phyloP scores from a whole-genome alignment of 2,113 vertebrate species.

The Hydrolagus affinis region DNA sequence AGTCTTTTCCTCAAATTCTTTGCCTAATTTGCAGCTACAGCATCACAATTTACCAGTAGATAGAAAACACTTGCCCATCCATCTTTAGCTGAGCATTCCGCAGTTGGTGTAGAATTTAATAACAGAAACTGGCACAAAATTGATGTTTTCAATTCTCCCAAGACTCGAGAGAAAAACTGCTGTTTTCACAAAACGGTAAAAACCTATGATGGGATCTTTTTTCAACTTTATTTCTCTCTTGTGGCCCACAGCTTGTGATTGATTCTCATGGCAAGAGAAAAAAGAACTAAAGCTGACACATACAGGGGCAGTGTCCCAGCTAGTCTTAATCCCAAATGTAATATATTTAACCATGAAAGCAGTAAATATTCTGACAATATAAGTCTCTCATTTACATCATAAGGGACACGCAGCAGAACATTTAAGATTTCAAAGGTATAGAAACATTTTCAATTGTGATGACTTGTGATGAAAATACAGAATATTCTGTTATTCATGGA shows the following conservation, averaged over 20 bases:
- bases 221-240: not conserved
- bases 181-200: not conserved
- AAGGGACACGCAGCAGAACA: not conserved
- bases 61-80: not conserved
- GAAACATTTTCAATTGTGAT: not conserved
- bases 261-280: not conserved
- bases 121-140: not conserved
- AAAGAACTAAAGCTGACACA: not conserved
- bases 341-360: not conserved
- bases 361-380: not conserved
- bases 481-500: not conserved
- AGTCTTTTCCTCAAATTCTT: not conserved
- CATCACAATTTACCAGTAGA: not conserved
- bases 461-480: not conserved
- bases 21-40: not conserved
- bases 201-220: conserved; percentile 1
- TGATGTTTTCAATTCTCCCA: conserved; percentile 7
- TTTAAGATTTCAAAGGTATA: not conserved
- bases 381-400: not conserved
- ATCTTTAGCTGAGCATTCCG: not conserved
- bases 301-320: not conserved
- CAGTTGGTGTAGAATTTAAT: not conserved
- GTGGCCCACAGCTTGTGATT: not conserved
- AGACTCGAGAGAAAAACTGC: not conserved
- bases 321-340: not conserved